Evolutionary conservation across 2,888 invertebrate genomes (phyloP).

Genomic region (Congeria kusceri): DNA sequence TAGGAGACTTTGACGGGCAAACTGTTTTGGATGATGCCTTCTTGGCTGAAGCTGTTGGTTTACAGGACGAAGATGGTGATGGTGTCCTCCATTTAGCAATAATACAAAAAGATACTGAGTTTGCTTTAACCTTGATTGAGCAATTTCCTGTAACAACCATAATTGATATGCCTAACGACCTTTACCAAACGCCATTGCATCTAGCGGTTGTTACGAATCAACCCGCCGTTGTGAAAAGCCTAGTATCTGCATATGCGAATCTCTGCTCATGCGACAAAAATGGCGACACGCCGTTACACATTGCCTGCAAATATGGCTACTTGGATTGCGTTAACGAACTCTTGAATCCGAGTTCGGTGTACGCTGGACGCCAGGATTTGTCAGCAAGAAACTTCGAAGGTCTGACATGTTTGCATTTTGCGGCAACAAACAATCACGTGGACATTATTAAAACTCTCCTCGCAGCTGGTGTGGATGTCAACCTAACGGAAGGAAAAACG

Average conservation of each 20-base stretch:
- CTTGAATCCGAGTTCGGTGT: conserved; percentile 17
- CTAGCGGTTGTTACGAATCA: conserved; percentile 51
- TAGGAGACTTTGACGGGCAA: no score
- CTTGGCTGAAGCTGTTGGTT: conserved; percentile 7
- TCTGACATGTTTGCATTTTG: conserved; percentile 44
- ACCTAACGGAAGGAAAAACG: conserved; percentile 35
- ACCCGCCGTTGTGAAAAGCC: conserved; percentile 15
- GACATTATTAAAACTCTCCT: conserved; percentile 43
- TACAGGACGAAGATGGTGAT: conserved; percentile 53
- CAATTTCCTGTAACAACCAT: background rate
- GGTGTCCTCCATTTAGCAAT: conserved; percentile 47
- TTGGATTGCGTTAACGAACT: conserved; percentile 21
- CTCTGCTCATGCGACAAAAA: conserved; percentile 42
- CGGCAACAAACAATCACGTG: conserved; percentile 27
- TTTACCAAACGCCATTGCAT: conserved; percentile 52
- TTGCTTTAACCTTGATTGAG: conserved; percentile 22
- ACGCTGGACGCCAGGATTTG: conserved; percentile 34
- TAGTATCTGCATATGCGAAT: conserved; percentile 46
- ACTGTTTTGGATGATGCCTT: background rate
- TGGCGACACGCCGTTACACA: conserved; percentile 57
- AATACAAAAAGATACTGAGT: conserved; percentile 19
- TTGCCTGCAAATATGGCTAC: conserved; percentile 43
- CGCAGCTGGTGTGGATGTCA: conserved; percentile 41
- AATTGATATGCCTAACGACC: conserved; percentile 31
- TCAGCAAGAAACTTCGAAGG: conserved; percentile 48